Conservation (phyloP, 23 tunicate genomes). For the Halocynthia aurantium region DNA sequence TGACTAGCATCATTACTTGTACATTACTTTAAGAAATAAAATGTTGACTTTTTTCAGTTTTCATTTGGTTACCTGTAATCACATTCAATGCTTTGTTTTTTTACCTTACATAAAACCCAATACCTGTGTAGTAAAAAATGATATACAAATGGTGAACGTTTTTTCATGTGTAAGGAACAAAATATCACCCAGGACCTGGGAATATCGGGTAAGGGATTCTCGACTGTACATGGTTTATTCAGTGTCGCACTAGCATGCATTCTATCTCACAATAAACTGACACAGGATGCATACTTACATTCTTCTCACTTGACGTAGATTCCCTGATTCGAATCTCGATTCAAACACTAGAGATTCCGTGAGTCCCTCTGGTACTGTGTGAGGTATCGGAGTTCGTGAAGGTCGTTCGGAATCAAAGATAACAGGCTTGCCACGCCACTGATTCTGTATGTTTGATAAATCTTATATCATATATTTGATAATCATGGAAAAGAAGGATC, state of each 20-base stretch:
- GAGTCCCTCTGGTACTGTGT: slow-evolving; percentile 77
- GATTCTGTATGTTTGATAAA: not conserved
- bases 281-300: slow-evolving; percentile 77
- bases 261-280: too few species aligned
- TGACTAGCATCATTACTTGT: too few species aligned
- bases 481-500: too few species aligned
- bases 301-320: slow-evolving; percentile 82
- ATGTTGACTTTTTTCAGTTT: too few species aligned
- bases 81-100: not conserved
- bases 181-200: too few species aligned
- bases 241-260: too few species aligned
- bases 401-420: slow-evolving; percentile 82
- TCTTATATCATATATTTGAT: not conserved
- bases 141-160: too few species aligned
- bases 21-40: too few species aligned
- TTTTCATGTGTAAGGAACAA: too few species aligned
- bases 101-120: not conserved
- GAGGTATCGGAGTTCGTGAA: slow-evolving; percentile 64
- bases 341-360: slow-evolving; percentile 72
- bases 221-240: too few species aligned
- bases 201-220: too few species aligned
- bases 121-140: too few species aligned
- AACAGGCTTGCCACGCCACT: slow-evolving; percentile 81
- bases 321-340: slow-evolving; percentile 88
- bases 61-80: not conserved